Conservation (phyloP, 2,888 invertebrate genomes). For the Gastrophysa polygoni region DNA sequence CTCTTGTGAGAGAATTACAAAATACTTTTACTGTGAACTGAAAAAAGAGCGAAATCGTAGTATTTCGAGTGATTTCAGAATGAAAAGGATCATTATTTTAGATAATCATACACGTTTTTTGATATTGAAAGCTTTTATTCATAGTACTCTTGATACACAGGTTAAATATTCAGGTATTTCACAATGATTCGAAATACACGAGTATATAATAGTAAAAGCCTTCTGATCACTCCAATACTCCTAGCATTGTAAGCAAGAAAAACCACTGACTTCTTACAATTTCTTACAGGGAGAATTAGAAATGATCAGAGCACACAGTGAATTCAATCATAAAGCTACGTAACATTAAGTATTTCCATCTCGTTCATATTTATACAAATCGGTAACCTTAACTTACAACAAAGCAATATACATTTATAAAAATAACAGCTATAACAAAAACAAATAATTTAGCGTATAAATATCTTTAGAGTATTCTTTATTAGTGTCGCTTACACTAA, state of each 20-base stretch:
- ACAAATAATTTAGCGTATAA: conserved; percentile 40
- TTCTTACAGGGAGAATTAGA: conserved; percentile 14
- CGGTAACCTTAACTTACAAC: conserved; percentile 52
- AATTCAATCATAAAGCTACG: conserved; percentile 41
- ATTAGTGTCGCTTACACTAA: conserved; percentile 38
- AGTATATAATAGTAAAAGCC: conserved; percentile 38
- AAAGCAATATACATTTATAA: conserved; percentile 43
- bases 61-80: too few relatives aligned
- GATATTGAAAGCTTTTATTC: conserved; percentile 55
- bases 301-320: conserved; percentile 2
- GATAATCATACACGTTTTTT: not conserved
- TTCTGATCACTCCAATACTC: conserved; percentile 28
- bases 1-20: too few relatives aligned
- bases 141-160: conserved; percentile 54
- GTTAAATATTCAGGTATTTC: conserved; percentile 52
- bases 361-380: conserved; percentile 51
- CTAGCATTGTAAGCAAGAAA: conserved; percentile 36
- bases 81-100: too few relatives aligned
- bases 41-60: too few relatives aligned
- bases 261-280: conserved; percentile 49
- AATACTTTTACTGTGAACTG: too few relatives aligned
- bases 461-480: conserved; percentile 43
- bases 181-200: conserved; percentile 52
- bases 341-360: conserved; percentile 41
- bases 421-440: conserved; percentile 48